Evolutionary conservation across 1,140 invertebrate species (phyloP).

Genomic region (Drosophila pandora): DNA sequence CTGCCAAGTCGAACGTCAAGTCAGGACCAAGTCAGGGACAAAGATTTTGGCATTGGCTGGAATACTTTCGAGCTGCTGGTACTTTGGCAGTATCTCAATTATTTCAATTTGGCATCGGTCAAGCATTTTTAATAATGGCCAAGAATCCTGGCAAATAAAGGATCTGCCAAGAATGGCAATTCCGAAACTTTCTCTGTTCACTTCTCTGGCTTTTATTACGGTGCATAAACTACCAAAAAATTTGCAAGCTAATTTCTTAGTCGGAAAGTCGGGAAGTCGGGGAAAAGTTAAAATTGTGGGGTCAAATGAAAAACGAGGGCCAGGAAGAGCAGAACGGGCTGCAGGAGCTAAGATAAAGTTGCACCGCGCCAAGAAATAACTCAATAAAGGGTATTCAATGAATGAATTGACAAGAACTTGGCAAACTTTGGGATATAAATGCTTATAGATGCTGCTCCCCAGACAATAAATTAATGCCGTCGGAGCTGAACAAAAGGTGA

Average conservation of each 20-base stretch:
- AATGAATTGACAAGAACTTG: conserved; percentile 74
- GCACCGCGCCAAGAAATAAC: conserved; percentile 58
- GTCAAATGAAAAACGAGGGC: conserved; percentile 3
- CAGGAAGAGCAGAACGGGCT: conserved; percentile 29
- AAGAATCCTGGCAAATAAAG: conserved; percentile 39
- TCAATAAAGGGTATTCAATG: conserved; percentile 64
- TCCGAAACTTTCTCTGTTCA: conserved; percentile 31
- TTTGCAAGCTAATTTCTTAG: conserved; percentile 63
- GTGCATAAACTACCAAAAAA: conserved; percentile 43
- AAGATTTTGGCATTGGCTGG: conserved; percentile 12
- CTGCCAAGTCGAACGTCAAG: conserved; percentile 2
- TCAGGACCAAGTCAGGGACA: background rate
- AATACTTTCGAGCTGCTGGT: conserved; percentile 14
- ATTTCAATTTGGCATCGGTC: conserved; percentile 45
- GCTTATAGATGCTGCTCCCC: conserved; percentile 48
- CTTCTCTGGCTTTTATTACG: conserved; percentile 32
- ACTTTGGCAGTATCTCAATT: conserved; percentile 56
- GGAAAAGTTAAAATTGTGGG: background rate
- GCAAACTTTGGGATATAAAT: conserved; percentile 67
- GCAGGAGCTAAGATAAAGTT: conserved; percentile 50
- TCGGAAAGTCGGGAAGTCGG: background rate
- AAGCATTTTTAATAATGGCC: conserved; percentile 57
- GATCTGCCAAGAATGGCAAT: conserved; percentile 45
- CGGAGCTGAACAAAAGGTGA: conserved; percentile 13
- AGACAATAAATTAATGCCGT: conserved; percentile 65